Conservation (phyloP, 2,888 invertebrate genomes). For the Drepana falcataria region DNA sequence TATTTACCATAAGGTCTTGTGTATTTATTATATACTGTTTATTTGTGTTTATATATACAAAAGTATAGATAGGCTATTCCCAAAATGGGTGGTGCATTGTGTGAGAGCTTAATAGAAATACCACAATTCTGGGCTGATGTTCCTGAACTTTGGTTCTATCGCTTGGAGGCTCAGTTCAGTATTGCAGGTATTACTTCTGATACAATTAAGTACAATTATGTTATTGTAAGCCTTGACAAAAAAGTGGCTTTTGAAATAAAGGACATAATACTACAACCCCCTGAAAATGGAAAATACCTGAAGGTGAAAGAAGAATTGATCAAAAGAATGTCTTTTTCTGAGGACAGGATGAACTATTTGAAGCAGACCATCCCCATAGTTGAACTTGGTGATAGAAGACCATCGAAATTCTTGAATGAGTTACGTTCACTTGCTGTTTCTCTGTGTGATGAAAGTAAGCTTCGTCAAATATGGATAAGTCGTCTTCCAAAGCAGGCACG, state of each 20-base stretch:
- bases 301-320: background rate
- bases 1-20: too few relatives aligned
- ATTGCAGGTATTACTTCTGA: background rate
- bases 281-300: background rate
- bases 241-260: background rate
- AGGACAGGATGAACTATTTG: background rate
- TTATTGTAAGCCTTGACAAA: background rate
- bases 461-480: background rate
- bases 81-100: background rate
- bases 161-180: background rate
- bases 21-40: too few relatives aligned
- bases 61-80: background rate
- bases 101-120: background rate
- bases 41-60: background rate
- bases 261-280: background rate
- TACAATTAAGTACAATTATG: background rate
- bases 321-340: background rate
- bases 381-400: background rate
- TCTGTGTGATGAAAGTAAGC: background rate
- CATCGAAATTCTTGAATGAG: background rate
- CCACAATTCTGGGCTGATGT: background rate
- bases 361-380: background rate
- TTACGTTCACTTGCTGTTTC: background rate
- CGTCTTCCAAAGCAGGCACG: background rate
- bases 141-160: background rate